Evolutionary conservation across 53 echinoderm and acorn worm genomes (phyloP).

Genomic region (Henricia sp.): DNA sequence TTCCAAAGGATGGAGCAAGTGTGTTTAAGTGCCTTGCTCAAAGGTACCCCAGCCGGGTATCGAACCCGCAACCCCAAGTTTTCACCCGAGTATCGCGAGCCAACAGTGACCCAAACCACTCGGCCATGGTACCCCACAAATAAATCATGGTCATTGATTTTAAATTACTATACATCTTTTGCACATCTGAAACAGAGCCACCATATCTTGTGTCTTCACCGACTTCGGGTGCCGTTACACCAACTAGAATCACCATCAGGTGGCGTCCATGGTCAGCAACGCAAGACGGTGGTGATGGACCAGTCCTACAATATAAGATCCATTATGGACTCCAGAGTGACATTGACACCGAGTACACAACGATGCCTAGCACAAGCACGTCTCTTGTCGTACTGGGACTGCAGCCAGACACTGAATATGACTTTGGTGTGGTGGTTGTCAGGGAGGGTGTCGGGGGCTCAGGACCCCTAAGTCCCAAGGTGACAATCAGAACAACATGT

Average conservation of each 20-base stretch:
- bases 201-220: slow-evolving; percentile 29
- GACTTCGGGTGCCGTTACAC: background rate
- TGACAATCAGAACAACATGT: slow-evolving; percentile 31
- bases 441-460: slow-evolving; percentile 52
- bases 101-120: too few relatives aligned
- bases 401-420: slow-evolving; percentile 54
- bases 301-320: slow-evolving; percentile 26
- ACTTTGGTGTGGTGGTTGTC: slow-evolving; percentile 57
- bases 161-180: background rate
- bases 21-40: too few relatives aligned
- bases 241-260: slow-evolving; percentile 12
- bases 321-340: slow-evolving; percentile 25
- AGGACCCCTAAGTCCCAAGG: slow-evolving; percentile 35
- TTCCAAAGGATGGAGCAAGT: too few relatives aligned
- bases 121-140: too few relatives aligned
- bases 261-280: slow-evolving; percentile 25
- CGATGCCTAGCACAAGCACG: background rate
- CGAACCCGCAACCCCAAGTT: too few relatives aligned
- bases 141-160: background rate
- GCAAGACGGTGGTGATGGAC: slow-evolving; percentile 30
- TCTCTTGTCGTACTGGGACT: slow-evolving; percentile 1
- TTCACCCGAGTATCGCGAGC: too few relatives aligned
- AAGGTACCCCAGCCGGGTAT: too few relatives aligned
- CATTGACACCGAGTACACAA: background rate
- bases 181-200: slow-evolving; percentile 4